A percentile compares a stretch with the other conserved stretches of the same genome.
These are phyloP conservation scores for Notolabrus celidotus DNA, from an alignment of 2,797 vertebrate genomes.

Conservation along the genomic window DNA sequence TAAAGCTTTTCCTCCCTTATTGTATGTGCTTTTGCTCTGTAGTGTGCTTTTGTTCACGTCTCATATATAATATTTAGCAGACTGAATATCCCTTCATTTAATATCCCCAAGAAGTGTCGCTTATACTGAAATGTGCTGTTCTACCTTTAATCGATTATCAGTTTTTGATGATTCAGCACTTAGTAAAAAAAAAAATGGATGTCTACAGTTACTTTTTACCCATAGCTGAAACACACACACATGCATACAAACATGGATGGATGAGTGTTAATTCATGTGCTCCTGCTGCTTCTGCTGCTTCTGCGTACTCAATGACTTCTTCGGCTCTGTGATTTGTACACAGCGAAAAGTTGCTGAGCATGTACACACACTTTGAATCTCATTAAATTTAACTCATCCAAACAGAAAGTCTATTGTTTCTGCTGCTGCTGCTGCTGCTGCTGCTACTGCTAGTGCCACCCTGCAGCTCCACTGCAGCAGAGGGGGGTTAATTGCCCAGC, in stretches of 20 bases:
- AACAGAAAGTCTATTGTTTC: conserved; percentile 19
- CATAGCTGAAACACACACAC: not conserved
- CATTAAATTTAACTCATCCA: conserved; percentile 50
- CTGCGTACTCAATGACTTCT: conserved; percentile 18
- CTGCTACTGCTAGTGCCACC: conserved; percentile 21
- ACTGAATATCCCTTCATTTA: too few species aligned
- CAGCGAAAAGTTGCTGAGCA: conserved; percentile 58
- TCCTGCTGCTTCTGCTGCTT: conserved; percentile 14
- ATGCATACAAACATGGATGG: not conserved
- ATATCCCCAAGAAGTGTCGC: too few species aligned
- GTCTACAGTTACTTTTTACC: not conserved
- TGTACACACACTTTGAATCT: conserved; percentile 28
- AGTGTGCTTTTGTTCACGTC: not conserved
- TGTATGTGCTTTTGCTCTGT: not conserved
- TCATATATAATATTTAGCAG: too few species aligned
- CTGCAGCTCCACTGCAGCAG: conserved; percentile 66
- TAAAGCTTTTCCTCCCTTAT: not conserved
- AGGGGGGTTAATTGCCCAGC: conserved; percentile 51
- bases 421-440: conserved; percentile 12
- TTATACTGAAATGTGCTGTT: too few species aligned
- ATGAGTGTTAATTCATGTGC: conserved; percentile 27
- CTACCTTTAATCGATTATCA: too few species aligned
- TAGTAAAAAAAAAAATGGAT: not conserved
- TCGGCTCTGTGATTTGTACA: conserved; percentile 43
- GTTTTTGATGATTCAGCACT: not conserved